Evolutionary conservation across 2,797 vertebrate species (phyloP).

Genomic region (Limnodromus scolopaceus): DNA sequence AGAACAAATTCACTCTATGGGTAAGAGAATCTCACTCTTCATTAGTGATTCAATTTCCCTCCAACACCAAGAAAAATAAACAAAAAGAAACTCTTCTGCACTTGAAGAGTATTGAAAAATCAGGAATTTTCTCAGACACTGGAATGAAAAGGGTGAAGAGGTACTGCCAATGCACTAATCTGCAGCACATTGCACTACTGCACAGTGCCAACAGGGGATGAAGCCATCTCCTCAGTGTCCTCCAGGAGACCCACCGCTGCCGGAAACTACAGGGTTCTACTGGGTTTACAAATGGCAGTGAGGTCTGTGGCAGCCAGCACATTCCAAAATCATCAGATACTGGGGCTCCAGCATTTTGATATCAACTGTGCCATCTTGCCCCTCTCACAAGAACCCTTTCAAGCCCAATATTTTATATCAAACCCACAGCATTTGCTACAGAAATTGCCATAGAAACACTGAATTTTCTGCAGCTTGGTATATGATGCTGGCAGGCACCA

Average conservation of each 20-base stretch:
- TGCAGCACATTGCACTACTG: not conserved
- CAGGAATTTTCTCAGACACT: not conserved
- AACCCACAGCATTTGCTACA: not conserved
- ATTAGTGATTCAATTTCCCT: not conserved
- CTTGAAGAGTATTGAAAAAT: not conserved
- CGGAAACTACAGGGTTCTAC: not conserved
- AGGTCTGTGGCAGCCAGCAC: not conserved
- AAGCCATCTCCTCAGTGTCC: not conserved
- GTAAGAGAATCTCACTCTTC: not conserved
- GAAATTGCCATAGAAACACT: conserved; percentile 17
- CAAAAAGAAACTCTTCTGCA: not conserved
- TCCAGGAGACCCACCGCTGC: not conserved
- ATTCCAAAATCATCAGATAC: not conserved
- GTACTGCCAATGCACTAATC: not conserved
- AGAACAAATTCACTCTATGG: not conserved
- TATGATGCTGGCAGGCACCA: conserved; percentile 25
- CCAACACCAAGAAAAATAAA: not conserved
- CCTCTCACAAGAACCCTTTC: not conserved
- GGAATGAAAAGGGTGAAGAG: not conserved
- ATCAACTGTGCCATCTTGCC: not conserved
- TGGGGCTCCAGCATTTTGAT: not conserved
- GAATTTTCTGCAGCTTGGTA: not conserved
- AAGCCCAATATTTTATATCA: not conserved
- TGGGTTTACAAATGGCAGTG: not conserved
- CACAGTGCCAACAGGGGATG: not conserved